These are phyloP conservation scores for Caenorhabditis sp. DNA, from an alignment of 2,888 invertebrate genomes.

Conservation along the genomic window DNA sequence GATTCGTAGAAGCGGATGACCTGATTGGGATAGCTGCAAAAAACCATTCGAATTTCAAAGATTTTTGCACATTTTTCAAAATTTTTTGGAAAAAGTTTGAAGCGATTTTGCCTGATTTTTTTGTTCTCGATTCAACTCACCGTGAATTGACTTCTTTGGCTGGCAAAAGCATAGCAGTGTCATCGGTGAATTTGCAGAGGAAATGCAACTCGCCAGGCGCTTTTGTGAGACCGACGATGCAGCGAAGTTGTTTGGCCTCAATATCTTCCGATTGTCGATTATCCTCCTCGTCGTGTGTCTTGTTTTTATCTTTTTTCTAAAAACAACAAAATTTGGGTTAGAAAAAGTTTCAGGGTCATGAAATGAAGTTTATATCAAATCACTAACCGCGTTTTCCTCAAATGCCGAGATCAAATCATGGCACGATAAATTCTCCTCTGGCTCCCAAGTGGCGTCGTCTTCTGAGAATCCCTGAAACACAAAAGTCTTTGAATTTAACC, in stretches of 20 bases:
- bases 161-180: conserved; percentile 25
- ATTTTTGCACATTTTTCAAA: background rate
- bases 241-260: conserved; percentile 16
- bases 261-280: background rate
- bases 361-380: too few relatives aligned
- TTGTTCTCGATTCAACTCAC: conserved; percentile 3
- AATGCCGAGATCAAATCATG: conserved; percentile 30
- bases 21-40: conserved; percentile 37
- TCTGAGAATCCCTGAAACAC: conserved; percentile 31
- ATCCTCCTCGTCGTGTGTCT: conserved; percentile 1
- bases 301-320: conserved; percentile 11
- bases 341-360: background rate
- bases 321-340: background rate
- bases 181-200: conserved; percentile 35
- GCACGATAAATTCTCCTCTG: conserved; percentile 41
- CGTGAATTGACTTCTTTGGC: conserved; percentile 36
- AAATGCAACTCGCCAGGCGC: conserved; percentile 36
- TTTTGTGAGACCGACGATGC: conserved; percentile 29
- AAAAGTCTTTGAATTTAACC: background rate
- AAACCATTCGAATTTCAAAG: too few relatives aligned
- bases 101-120: background rate
- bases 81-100: background rate
- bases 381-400: conserved; percentile 13
- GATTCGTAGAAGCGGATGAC: conserved; percentile 41
- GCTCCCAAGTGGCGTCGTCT: conserved; percentile 48